Evolutionary conservation across 1,140 invertebrate species (phyloP), one percentile per base, ranked within the genome.

Genomic region (Lordiphosa stackelbergi): DNA sequence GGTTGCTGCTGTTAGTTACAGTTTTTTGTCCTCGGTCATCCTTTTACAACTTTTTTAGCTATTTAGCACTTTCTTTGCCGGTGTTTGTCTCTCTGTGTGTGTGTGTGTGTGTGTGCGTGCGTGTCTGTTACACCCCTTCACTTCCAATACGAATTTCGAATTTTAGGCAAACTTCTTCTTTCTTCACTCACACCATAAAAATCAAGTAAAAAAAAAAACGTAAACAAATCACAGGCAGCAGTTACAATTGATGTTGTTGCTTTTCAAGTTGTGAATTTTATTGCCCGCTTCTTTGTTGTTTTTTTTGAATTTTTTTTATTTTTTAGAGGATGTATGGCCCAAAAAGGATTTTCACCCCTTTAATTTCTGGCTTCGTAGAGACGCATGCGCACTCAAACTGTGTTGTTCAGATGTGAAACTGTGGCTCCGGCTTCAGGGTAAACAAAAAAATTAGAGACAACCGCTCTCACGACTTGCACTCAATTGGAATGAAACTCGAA

Each of bases 201-300:
- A 68, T 61, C 42, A 37, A 58, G 59, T 68, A n/a, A 79, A 78
- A 73, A 81, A 81, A 70, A 59, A 70, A 69, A 83, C 72, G 47
- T 75, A 83, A 81, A 83, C 77, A 83, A 71, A 81, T 75, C 69
- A 79, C 73, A 77, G 46, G 48, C 61, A 54, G 61, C 55, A 66
- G 58, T 47, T 62, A 71, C 46, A 31, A 31, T 31, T 31, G 8
- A 31, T 31, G 0, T 31, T 31, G 28, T 31, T 7, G 22, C 5
- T 5, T 24, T 24, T 24, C 5, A 24, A 24, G 22, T 24, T 24
- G 22, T 31, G 0, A 1, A 31, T 31, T 31, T 31, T 8, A 31
- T 31, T 31, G 28, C n/a, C 28, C 24, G 24, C 7, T 31, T 7
- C n/a, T 31, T 31, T 7, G 28, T 31, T 31, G 5, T 31, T 31